A percentile compares a stretch with the other conserved stretches of the same genome.
These are phyloP conservation scores for Callinectes sapidus DNA, from an alignment of 2,888 invertebrate species.

Conservation along the genomic window DNA sequence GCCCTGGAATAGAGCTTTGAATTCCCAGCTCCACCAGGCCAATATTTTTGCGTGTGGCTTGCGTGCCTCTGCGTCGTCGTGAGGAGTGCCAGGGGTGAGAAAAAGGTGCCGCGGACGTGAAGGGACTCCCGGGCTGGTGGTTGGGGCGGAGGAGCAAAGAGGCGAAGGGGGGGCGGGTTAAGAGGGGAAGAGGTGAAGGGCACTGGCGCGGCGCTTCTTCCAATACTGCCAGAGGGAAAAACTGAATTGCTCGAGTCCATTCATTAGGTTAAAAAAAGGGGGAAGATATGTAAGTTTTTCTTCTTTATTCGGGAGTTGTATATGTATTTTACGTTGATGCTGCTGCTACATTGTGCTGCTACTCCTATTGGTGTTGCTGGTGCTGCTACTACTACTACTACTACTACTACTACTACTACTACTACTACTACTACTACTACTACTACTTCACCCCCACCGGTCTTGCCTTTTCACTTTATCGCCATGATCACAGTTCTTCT, in stretches of 20 bases:
- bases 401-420: neutral
- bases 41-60: neutral
- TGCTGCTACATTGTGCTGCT: too few species aligned
- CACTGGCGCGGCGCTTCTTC: neutral
- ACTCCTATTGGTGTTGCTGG: too few species aligned
- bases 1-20: neutral
- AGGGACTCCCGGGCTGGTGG: neutral
- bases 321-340: too few species aligned
- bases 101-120: neutral
- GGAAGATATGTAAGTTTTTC: neutral
- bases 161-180: neutral
- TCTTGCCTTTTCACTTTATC: neutral
- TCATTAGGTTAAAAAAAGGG: neutral
- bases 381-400: neutral
- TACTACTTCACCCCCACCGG: neutral
- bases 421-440: neutral
- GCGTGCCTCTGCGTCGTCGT: slow-evolving; percentile 22
- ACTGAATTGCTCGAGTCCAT: neutral
- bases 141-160: neutral
- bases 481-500: neutral
- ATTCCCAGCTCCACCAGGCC: neutral
- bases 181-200: neutral
- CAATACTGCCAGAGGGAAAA: neutral
- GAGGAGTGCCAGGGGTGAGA: neutral
- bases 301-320: neutral